A percentile compares a stretch with the other conserved stretches of the same genome.
Evolutionary conservation across 2,113 vertebrate genomes (phyloP).

Genomic region (Oreotrochilus melanogaster): DNA sequence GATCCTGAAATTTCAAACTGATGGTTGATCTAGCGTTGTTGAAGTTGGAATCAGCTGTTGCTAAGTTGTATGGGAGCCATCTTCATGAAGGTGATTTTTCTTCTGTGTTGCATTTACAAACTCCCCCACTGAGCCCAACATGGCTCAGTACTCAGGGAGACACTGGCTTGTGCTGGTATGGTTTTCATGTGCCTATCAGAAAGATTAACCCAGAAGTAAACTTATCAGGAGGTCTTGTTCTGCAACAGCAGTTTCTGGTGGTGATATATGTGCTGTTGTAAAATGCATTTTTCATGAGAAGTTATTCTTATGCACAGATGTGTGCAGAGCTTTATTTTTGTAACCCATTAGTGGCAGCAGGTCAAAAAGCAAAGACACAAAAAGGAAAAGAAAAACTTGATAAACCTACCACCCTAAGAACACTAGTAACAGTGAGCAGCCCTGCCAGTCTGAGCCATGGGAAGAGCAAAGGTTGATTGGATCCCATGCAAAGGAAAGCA

Average conservation of each 20-base stretch:
- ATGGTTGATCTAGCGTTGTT: neutral
- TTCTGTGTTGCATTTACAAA: neutral
- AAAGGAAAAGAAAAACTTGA: neutral
- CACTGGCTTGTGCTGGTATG: neutral
- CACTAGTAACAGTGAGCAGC: neutral
- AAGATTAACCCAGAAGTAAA: neutral
- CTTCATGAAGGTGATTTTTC: neutral
- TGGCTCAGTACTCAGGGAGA: neutral
- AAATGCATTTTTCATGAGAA: neutral
- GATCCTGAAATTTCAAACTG: neutral
- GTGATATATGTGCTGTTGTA: neutral
- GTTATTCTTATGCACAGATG: neutral
- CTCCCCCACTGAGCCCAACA: neutral
- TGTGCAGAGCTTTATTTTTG: neutral
- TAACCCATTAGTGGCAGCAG: neutral
- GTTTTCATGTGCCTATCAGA: neutral
- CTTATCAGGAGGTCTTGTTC: neutral
- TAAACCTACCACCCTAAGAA: neutral
- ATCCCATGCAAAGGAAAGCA: neutral
- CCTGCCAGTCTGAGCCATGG: neutral
- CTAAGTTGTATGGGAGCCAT: no score
- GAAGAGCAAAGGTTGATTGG: neutral
- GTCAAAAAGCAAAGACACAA: neutral
- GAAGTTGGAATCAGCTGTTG: neutral
- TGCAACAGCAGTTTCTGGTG: neutral